Base-by-base conservation (phyloP, 1,140 invertebrate genomes). In the Calephelis nemesis region DNA sequence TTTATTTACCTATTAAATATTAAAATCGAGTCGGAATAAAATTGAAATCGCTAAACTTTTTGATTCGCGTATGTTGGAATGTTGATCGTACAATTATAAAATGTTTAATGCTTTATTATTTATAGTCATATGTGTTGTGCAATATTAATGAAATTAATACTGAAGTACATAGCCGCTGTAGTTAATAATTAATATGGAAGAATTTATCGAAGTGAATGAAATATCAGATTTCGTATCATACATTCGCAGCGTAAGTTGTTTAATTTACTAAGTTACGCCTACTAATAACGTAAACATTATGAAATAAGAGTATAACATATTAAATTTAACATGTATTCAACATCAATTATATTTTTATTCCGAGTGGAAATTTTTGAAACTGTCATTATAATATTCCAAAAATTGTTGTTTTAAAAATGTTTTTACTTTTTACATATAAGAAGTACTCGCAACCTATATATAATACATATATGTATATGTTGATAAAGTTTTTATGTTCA, bases 141-240 rank as follows among this genome's bases (percentile, higher is more conserved):
- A 60, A 60, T 60, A 60, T 39, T 60, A n/a, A n/a, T 60, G 30
- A 60, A 40, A 39, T 39, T 58, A 15, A 42, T 60, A 60, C n/a
- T 9, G 5, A 45, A 45, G 42, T 6, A 19, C 15, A 19, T 19
- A 45, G 42, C 7, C 8, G 42, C 7, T 45, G 30, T 30, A 30
- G 30, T 15, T 19, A 42, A 91, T 60, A 50, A 60, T 15, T 58
- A 76, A 40, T 62, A 90, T 90, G 89, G 89, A 91, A 73, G 89
- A 82, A 74, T 85, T 92, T 83, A 92, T 93, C 7, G 93, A 94
- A 91, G 91, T 94, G 9, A 94, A 93, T 78, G 93, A 94, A 87
- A 93, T 94, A 74, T 93, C 92, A 8, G 93, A 93, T 73, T 93
- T 94, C 76, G 92, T 94, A 74, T 90, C 92, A 30, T 94, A 94